Evolutionary conservation across 2,797 vertebrate species (phyloP).

Genomic region (Notolabrus celidotus): DNA sequence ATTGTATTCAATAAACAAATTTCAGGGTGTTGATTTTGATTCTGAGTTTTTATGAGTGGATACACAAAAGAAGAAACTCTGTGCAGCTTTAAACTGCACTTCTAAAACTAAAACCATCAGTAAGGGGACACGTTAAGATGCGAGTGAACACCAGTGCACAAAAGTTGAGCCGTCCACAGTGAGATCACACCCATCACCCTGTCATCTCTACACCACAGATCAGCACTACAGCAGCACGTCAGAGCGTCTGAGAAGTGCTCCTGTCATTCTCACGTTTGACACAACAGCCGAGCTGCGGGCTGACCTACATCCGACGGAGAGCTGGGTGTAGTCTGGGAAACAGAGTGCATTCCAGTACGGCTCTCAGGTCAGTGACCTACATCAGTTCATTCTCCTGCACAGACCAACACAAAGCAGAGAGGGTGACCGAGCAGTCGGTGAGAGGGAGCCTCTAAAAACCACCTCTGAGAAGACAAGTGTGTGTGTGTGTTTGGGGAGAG

Average conservation of each 20-base stretch:
- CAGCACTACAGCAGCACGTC: background rate
- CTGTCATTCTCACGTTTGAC: slow-evolving; percentile 22
- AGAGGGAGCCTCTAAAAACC: background rate
- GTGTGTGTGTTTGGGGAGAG: background rate
- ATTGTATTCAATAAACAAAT: too few relatives aligned
- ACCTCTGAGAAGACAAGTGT: background rate
- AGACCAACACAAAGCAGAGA: slow-evolving; percentile 20
- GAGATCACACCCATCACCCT: slow-evolving; percentile 4
- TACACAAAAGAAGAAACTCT: too few relatives aligned
- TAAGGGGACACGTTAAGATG: too few relatives aligned
- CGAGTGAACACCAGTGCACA: too few relatives aligned
- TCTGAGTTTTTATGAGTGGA: too few relatives aligned
- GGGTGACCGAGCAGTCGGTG: background rate
- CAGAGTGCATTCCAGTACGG: slow-evolving; percentile 51
- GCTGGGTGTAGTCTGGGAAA: slow-evolving; percentile 23
- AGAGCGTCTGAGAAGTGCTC: background rate
- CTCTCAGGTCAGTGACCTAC: slow-evolving; percentile 61
- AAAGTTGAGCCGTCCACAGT: background rate
- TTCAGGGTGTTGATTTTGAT: too few relatives aligned
- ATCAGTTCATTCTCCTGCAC: slow-evolving; percentile 42
- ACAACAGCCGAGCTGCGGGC: slow-evolving; percentile 19
- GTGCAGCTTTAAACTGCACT: too few relatives aligned
- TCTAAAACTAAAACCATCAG: too few relatives aligned
- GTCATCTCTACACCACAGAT: background rate
- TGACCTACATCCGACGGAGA: slow-evolving; percentile 67